These are phyloP conservation scores for Aspidiotus destructor DNA, from an alignment of 2,888 invertebrate species.

Conservation along the genomic window DNA sequence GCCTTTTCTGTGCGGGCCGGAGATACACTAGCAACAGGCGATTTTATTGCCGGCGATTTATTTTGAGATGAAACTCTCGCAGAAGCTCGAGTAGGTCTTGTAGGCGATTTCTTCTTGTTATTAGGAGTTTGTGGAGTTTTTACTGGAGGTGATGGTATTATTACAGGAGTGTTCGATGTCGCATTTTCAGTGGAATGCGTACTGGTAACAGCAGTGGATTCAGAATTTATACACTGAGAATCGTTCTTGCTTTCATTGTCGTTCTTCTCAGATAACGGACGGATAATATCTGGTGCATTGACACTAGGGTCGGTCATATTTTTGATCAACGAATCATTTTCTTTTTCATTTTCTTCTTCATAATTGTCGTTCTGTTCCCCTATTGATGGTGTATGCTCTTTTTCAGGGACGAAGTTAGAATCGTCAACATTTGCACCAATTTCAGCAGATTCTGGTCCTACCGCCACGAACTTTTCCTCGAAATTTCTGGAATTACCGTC, in stretches of 20 bases:
- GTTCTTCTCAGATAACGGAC: constrained; percentile 7
- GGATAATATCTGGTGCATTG: not conserved
- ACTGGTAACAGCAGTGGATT: not conserved
- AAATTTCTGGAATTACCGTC: not conserved
- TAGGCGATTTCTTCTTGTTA: constrained; percentile 49
- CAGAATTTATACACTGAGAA: not conserved
- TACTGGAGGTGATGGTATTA: constrained; percentile 27
- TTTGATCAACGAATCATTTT: not conserved
- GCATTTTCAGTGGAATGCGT: not conserved
- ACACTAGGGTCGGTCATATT: not conserved
- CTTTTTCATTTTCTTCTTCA: not conserved
- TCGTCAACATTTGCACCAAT: constrained; percentile 29
- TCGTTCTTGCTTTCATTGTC: constrained; percentile 19
- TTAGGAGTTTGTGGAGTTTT: constrained; percentile 36
- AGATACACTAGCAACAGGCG: constrained; percentile 60
- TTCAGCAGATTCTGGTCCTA: constrained; percentile 3
- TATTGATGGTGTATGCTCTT: not conserved
- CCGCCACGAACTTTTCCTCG: not conserved
- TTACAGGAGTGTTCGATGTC: not conserved
- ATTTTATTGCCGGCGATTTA: constrained; percentile 46
- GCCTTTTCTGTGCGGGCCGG: constrained; percentile 42
- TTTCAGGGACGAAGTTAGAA: constrained; percentile 15
- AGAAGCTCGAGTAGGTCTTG: constrained; percentile 52
- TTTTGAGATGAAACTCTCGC: constrained; percentile 53
- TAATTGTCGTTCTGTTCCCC: not conserved